Conservation (phyloP, 2,113 vertebrate genomes). For the Symphodus melops region DNA sequence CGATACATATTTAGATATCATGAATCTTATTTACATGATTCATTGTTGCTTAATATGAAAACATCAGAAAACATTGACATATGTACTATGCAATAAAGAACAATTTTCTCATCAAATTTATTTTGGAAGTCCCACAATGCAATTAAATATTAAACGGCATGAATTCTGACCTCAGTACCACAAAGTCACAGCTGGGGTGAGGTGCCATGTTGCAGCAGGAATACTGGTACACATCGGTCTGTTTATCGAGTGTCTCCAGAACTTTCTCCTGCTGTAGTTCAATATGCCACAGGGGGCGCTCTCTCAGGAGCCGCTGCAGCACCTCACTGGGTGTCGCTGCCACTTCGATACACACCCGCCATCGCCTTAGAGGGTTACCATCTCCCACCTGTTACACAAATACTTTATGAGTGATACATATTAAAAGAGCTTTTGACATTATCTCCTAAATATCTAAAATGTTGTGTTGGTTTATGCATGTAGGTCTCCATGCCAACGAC, state of each 20-base stretch:
- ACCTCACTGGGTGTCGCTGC: slow-evolving; percentile 90
- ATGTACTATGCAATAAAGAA: no score
- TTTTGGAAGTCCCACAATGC: neutral
- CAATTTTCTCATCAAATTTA: no score
- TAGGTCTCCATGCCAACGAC: no score
- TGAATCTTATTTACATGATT: no score
- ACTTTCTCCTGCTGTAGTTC: slow-evolving; percentile 93
- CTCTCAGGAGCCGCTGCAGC: slow-evolving; percentile 91
- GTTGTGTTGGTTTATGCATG: no score
- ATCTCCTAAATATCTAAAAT: no score
- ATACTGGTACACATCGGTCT: slow-evolving; percentile 95
- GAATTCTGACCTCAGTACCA: slow-evolving; percentile 90
- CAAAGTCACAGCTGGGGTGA: slow-evolving; percentile 92
- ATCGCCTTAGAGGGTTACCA: slow-evolving; percentile 90
- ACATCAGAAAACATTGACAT: no score
- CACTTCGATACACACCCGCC: slow-evolving; percentile 92
- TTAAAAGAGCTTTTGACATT: no score
- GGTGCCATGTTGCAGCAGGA: slow-evolving; percentile 92
- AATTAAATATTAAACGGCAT: neutral
- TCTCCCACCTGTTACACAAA: slow-evolving; percentile 88
- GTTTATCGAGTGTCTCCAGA: slow-evolving; percentile 90
- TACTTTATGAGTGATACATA: no score
- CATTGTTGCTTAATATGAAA: no score
- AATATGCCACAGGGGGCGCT: slow-evolving; percentile 93
- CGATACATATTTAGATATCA: no score